Evolutionary conservation across 2,113 vertebrate genomes (phyloP).

Genomic region (Zosterops borbonicus): DNA sequence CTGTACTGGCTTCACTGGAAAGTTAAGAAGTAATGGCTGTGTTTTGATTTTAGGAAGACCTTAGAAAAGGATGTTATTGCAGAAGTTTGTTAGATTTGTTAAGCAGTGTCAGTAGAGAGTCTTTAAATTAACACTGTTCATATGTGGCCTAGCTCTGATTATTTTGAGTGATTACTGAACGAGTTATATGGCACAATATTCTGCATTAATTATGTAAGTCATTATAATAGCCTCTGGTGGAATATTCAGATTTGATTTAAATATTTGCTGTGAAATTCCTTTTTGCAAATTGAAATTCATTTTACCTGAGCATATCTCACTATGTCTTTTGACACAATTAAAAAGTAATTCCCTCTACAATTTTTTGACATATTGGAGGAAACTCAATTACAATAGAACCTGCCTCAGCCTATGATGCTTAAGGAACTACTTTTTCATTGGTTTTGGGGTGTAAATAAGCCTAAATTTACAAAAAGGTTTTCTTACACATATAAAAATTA

Average conservation of each 20-base stretch:
- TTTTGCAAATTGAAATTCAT: background rate
- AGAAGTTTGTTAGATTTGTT: background rate
- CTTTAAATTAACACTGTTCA: background rate
- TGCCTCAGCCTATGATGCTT: background rate
- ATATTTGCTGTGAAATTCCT: background rate
- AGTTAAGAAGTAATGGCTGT: background rate
- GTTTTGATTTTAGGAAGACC: background rate
- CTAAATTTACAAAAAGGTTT: slow-evolving; percentile 10
- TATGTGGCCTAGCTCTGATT: background rate
- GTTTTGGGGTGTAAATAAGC: background rate
- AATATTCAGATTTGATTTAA: background rate
- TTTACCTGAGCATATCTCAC: background rate
- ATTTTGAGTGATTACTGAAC: background rate
- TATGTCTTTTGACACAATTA: background rate
- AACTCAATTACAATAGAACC: background rate
- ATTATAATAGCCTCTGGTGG: background rate
- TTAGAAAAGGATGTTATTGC: background rate
- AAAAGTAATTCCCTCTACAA: background rate
- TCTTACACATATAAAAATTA: background rate
- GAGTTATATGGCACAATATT: background rate
- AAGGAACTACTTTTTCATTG: background rate
- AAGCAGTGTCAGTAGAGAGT: background rate
- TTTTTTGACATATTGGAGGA: background rate
- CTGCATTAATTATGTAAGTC: background rate
- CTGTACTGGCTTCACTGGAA: background rate